Conservation (phyloP, 2,888 invertebrate species). For the Agrotis puta region DNA sequence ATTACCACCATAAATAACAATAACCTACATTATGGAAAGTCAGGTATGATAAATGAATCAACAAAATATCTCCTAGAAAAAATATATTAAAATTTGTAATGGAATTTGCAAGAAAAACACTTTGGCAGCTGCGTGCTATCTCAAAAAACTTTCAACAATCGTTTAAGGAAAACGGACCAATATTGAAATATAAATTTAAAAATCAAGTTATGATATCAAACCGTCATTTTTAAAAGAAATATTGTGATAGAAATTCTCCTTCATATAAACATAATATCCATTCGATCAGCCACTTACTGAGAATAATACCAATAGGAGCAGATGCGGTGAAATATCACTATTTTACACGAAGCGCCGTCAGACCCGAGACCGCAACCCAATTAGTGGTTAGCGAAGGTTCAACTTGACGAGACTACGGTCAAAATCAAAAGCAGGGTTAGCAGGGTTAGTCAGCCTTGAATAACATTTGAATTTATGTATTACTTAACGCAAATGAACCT, state of each 20-base stretch:
- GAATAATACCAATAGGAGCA: slow-evolving; percentile 33
- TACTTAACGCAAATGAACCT: slow-evolving; percentile 6
- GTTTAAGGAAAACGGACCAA: slow-evolving; percentile 24
- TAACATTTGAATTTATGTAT: slow-evolving; percentile 23
- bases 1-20: too few species aligned
- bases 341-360: slow-evolving; percentile 17
- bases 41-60: neutral
- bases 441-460: slow-evolving; percentile 31
- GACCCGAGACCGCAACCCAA: slow-evolving; percentile 43
- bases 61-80: neutral
- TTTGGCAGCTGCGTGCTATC: slow-evolving; percentile 1
- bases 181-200: slow-evolving; percentile 32
- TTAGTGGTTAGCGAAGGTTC: slow-evolving; percentile 37
- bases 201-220: slow-evolving; percentile 24
- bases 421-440: slow-evolving; percentile 25
- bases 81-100: neutral
- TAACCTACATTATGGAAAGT: too few species aligned
- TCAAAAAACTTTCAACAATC: slow-evolving; percentile 5
- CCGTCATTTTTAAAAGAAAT: slow-evolving; percentile 24
- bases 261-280: neutral
- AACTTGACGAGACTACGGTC: slow-evolving; percentile 25
- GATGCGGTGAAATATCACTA: slow-evolving; percentile 33
- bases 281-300: slow-evolving; percentile 11
- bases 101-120: neutral
- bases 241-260: neutral